A percentile compares a stretch with the other conserved stretches of the same genome.
phyloP scores from a whole-genome alignment of 2,797 vertebrate species.

The Acrossocheilus fasciatus region DNA sequence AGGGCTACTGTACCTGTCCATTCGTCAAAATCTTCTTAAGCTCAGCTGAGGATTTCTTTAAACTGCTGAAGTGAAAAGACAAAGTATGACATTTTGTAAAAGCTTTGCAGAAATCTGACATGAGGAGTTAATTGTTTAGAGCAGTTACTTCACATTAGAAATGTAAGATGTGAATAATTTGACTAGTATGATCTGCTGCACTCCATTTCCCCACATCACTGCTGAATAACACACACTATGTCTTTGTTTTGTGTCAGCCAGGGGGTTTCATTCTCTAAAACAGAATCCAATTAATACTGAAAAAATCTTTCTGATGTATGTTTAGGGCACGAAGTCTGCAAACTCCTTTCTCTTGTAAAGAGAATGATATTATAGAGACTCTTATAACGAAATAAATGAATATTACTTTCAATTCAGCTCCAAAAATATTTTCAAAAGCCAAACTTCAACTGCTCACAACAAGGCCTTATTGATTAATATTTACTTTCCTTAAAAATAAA shows the following conservation, averaged over 20 bases:
- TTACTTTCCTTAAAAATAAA: background rate
- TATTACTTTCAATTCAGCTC: background rate
- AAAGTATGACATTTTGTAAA: slow-evolving; percentile 27
- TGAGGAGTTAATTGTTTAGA: background rate
- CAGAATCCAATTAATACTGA: slow-evolving; percentile 26
- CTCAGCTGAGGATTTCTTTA: slow-evolving; percentile 98
- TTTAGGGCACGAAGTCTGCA: background rate
- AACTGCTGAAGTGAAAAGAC: slow-evolving; percentile 72
- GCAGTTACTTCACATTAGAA: background rate
- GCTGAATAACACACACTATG: slow-evolving; percentile 5
- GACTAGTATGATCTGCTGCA: background rate
- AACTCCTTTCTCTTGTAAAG: background rate
- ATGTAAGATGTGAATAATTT: background rate
- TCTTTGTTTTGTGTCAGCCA: slow-evolving; percentile 1
- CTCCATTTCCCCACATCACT: background rate
- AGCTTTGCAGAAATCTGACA: background rate
- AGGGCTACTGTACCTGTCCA: slow-evolving; percentile 86
- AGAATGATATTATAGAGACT: background rate
- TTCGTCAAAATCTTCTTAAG: slow-evolving; percentile 96
- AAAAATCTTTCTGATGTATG: background rate
- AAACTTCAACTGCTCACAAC: background rate
- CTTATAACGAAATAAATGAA: background rate
- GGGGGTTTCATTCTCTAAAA: background rate
- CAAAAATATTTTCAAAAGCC: background rate
- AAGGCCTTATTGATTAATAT: background rate